Percentiles rank a stretch among this genome's conserved stretches.
Evolutionary conservation across 2,888 invertebrate genomes (phyloP).

Genomic region (Mactromeris polynyma): DNA sequence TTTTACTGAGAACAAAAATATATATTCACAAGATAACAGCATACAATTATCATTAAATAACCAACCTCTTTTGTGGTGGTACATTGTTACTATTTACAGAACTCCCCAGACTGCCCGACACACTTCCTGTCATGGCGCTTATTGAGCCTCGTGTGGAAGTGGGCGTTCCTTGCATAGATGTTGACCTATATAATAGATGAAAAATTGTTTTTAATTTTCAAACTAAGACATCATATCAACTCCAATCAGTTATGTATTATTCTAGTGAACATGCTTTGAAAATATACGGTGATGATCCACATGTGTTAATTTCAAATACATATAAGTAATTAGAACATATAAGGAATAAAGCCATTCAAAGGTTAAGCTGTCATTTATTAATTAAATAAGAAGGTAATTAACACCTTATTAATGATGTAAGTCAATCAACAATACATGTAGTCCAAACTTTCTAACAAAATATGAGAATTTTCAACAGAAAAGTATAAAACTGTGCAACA

Average conservation of each 20-base stretch:
- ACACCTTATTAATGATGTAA: neutral
- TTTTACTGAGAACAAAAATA: too few relatives aligned
- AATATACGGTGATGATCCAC: neutral
- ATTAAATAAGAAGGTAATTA: too few relatives aligned
- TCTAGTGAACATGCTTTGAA: neutral
- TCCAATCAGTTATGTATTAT: neutral
- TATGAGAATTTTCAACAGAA: neutral
- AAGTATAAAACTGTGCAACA: neutral
- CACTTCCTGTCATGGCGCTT: conserved; percentile 73
- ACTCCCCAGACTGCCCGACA: conserved; percentile 70
- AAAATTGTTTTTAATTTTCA: neutral
- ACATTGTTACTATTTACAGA: conserved; percentile 40
- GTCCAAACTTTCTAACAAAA: neutral
- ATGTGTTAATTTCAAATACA: neutral
- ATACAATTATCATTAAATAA: too few relatives aligned
- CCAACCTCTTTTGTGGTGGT: conserved; percentile 54
- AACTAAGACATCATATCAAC: neutral
- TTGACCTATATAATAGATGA: conserved; percentile 52
- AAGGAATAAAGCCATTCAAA: neutral
- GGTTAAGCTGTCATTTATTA: neutral
- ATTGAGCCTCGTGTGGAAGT: conserved; percentile 70
- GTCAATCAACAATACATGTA: neutral
- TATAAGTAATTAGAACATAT: neutral
- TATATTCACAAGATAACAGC: too few relatives aligned
- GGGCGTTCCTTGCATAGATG: conserved; percentile 68